These are phyloP conservation scores for Spialia ferax DNA, from an alignment of 2,888 invertebrate species.

Conservation along the genomic window DNA sequence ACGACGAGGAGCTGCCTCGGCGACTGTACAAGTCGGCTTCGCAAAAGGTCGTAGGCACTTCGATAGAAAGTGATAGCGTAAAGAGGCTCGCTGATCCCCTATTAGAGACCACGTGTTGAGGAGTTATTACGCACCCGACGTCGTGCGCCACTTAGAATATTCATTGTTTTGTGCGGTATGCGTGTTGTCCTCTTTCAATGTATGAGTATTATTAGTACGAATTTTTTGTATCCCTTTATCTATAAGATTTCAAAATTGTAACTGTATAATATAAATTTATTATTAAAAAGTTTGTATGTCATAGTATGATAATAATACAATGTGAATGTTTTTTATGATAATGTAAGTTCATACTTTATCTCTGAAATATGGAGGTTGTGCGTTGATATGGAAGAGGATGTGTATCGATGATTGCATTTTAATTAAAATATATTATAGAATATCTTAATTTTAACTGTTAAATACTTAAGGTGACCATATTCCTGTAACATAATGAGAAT, in stretches of 20 bases:
- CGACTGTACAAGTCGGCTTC: slow-evolving; percentile 66
- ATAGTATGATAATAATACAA: slow-evolving; percentile 60
- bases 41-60: slow-evolving; percentile 57
- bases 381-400: slow-evolving; percentile 62
- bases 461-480: slow-evolving; percentile 54
- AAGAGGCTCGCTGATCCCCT: slow-evolving; percentile 64
- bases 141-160: neutral
- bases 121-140: neutral
- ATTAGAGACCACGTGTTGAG: slow-evolving; percentile 77
- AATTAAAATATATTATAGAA: slow-evolving; percentile 49
- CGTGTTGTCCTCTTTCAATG: slow-evolving; percentile 56
- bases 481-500: slow-evolving; percentile 50
- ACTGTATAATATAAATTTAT: slow-evolving; percentile 73
- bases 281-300: slow-evolving; percentile 58
- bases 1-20: slow-evolving; percentile 65
- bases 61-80: slow-evolving; percentile 50
- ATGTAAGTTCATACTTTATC: slow-evolving; percentile 65
- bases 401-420: slow-evolving; percentile 52
- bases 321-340: slow-evolving; percentile 65
- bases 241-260: slow-evolving; percentile 82
- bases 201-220: slow-evolving; percentile 83
- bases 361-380: slow-evolving; percentile 76
- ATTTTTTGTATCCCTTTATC: slow-evolving; percentile 81
- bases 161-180: slow-evolving; percentile 53
- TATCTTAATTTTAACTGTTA: slow-evolving; percentile 52